These are phyloP conservation scores for Andrena haemorrhoa DNA, from an alignment of 2,888 invertebrate genomes.

Conservation along the genomic window DNA sequence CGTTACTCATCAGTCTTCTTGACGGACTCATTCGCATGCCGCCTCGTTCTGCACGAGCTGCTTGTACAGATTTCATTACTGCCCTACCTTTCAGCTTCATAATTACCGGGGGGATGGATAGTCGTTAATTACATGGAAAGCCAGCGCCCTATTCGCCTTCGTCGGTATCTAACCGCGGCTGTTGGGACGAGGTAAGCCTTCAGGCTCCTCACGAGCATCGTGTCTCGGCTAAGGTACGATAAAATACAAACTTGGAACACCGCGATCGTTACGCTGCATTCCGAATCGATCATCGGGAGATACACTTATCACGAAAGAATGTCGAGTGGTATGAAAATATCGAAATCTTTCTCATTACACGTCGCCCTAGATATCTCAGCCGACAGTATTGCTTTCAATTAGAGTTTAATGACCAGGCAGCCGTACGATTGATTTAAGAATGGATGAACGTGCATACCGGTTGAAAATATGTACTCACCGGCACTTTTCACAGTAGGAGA, in stretches of 20 bases:
- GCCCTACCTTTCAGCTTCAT: constrained; percentile 29
- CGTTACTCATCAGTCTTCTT: constrained; percentile 49
- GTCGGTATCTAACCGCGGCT: constrained; percentile 26
- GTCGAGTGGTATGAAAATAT: not conserved
- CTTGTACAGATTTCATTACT: constrained; percentile 63
- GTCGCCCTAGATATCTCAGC: constrained; percentile 35
- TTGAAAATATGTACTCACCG: constrained; percentile 74
- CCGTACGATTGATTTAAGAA: not conserved
- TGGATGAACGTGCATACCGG: not conserved
- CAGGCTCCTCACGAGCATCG: not conserved
- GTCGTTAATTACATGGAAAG: constrained; percentile 62
- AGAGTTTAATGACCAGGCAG: constrained; percentile 11
- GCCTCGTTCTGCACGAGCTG: constrained; percentile 43
- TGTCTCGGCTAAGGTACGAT: constrained; percentile 8
- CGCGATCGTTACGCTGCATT: not conserved
- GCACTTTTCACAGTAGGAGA: constrained; percentile 80
- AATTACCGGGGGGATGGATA: constrained; percentile 50
- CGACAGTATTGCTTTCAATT: constrained; percentile 29
- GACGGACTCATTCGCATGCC: constrained; percentile 44
- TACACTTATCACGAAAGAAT: constrained; percentile 4
- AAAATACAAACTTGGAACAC: constrained; percentile 22
- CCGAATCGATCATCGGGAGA: too few species aligned
- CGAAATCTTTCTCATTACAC: constrained; percentile 18
- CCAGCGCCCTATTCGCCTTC: constrained; percentile 34
- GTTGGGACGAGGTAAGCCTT: constrained; percentile 19